phyloP scores from a whole-genome alignment of 1,140 invertebrate genomes.

The Neuroterus valhalla region DNA sequence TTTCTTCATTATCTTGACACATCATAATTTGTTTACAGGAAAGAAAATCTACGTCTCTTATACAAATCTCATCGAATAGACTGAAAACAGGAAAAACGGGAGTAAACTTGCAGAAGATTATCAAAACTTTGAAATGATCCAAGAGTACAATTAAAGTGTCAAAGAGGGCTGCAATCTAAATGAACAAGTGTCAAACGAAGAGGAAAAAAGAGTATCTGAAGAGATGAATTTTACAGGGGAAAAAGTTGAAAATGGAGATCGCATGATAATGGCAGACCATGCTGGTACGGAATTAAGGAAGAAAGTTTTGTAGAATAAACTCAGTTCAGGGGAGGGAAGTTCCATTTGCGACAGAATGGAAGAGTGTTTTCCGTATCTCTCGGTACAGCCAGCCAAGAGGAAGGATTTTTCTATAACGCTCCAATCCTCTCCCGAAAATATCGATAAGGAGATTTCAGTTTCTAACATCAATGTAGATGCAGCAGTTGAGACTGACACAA shows the following conservation, averaged over 20 bases:
- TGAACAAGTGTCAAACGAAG: constrained; percentile 4
- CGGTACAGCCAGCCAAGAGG: background rate
- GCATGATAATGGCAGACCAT: constrained; percentile 10
- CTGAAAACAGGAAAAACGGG: no score
- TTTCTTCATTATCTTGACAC: no score
- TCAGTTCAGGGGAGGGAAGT: constrained; percentile 3
- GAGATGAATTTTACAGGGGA: background rate
- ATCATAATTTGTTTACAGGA: no score
- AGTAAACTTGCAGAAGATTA: no score
- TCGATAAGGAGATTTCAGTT: constrained; percentile 8
- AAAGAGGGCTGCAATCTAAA: background rate
- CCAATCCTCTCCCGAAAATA: background rate
- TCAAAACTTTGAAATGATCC: background rate
- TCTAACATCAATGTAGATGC: background rate
- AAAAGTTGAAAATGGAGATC: constrained; percentile 24
- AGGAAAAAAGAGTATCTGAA: background rate
- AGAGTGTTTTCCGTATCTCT: constrained; percentile 14
- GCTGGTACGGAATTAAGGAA: background rate
- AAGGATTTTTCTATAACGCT: background rate
- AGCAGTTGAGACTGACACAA: background rate
- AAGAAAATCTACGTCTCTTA: no score
- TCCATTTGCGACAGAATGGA: constrained; percentile 27
- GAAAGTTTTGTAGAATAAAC: constrained; percentile 24
- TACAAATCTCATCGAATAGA: no score
- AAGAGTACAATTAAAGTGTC: background rate